Conservation (phyloP, 2,113 vertebrate species). For the Ammospiza caudacuta region DNA sequence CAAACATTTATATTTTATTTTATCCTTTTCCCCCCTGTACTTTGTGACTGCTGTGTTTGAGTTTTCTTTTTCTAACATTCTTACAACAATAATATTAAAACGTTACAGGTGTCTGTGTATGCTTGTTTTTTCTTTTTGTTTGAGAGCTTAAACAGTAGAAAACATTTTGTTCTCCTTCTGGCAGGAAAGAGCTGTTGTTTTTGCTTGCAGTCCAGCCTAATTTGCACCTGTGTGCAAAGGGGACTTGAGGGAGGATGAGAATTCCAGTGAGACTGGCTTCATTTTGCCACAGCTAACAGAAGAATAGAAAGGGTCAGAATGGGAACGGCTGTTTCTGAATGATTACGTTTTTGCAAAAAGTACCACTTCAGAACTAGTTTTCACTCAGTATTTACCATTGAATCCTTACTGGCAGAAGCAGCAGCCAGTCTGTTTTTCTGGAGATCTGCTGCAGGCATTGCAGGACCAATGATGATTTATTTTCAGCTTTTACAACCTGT, state of each 20-base stretch:
- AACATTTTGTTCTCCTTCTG: neutral
- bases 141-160: neutral
- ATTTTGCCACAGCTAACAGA: neutral
- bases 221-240: neutral
- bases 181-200: neutral
- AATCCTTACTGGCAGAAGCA: neutral
- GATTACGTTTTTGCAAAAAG: neutral
- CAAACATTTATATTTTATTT: neutral
- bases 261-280: neutral
- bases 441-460: neutral
- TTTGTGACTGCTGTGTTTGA: neutral
- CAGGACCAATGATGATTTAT: neutral
- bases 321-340: neutral
- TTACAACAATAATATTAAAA: neutral
- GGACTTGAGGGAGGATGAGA: neutral
- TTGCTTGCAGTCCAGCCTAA: neutral
- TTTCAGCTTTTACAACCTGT: neutral
- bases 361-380: neutral
- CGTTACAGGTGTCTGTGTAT: rapidly evolving
- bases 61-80: neutral
- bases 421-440: neutral
- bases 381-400: neutral
- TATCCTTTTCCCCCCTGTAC: neutral
- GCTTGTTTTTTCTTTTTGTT: neutral
- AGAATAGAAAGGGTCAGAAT: neutral